A percentile compares a stretch with the other conserved stretches of the same genome.
Evolutionary conservation across 2,797 vertebrate species (phyloP).

Genomic region (Manis javanica): DNA sequence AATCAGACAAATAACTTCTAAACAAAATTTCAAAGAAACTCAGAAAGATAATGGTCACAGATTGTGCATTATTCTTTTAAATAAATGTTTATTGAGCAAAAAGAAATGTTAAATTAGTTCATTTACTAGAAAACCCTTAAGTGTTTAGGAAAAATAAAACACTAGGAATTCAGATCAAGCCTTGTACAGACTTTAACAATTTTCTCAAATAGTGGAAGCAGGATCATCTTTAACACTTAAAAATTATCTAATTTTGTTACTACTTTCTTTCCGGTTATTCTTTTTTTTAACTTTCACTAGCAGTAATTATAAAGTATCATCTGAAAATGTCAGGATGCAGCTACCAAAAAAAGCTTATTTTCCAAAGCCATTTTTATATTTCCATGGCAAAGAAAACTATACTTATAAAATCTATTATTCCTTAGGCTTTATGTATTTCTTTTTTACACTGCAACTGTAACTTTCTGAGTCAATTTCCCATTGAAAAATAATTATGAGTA

Average conservation of each 20-base stretch:
- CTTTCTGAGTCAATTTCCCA: not conserved
- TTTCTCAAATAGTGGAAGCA: slow-evolving; percentile 2
- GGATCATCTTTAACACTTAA: not conserved
- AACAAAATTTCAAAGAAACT: not conserved
- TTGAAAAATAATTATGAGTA: slow-evolving; percentile 4
- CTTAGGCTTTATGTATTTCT: not conserved
- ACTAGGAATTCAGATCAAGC: not conserved
- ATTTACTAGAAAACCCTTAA: not conserved
- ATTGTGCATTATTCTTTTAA: not conserved
- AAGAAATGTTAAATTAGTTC: not conserved
- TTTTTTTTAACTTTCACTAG: not conserved
- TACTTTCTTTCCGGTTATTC: not conserved
- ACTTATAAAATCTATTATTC: not conserved
- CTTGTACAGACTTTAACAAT: not conserved
- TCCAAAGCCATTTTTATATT: not conserved
- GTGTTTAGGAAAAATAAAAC: slow-evolving; percentile 20
- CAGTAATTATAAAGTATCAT: not conserved
- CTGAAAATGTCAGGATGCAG: not conserved
- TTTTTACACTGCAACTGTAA: not conserved
- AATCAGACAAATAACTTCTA: not conserved
- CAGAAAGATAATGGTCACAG: not conserved
- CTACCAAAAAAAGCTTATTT: not conserved
- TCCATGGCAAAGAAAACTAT: not conserved
- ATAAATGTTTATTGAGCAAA: not conserved
- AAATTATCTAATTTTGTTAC: not conserved